Conservation (phyloP, 2,797 vertebrate genomes). For the Euphonia xanthogaster region DNA sequence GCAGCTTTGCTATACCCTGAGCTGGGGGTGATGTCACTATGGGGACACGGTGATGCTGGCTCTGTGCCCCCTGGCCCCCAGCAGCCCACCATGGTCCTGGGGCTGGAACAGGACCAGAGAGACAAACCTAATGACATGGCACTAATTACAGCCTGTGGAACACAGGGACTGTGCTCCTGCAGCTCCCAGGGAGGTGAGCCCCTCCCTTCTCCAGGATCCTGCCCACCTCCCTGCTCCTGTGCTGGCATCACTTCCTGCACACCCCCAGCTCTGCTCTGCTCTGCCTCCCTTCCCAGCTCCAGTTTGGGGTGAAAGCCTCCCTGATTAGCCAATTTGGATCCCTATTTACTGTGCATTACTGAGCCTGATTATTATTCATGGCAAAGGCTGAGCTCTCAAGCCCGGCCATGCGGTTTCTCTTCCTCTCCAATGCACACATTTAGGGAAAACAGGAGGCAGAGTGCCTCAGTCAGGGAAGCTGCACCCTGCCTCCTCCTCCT, state of each 20-base stretch:
- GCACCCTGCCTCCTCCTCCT: neutral
- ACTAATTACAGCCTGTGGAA: neutral
- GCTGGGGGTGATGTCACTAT: neutral
- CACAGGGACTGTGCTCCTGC: rapidly evolving
- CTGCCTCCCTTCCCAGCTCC: slow-evolving; percentile 49
- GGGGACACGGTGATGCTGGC: rapidly evolving
- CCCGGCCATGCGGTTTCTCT: slow-evolving; percentile 47
- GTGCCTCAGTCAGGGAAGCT: neutral
- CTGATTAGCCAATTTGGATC: slow-evolving; percentile 79
- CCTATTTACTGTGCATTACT: slow-evolving; percentile 76
- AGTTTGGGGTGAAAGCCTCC: slow-evolving; percentile 77
- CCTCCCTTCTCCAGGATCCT: neutral
- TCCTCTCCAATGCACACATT: slow-evolving; percentile 29
- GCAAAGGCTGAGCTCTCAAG: slow-evolving; percentile 62
- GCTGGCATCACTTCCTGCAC: neutral
- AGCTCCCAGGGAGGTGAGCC: neutral
- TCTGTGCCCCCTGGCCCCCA: rapidly evolving
- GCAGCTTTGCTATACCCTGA: neutral
- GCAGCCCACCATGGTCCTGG: neutral
- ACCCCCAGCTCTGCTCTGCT: neutral
- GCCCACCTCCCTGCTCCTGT: neutral
- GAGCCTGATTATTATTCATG: slow-evolving; percentile 80
- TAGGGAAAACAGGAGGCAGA: slow-evolving; percentile 17
- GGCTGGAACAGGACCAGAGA: neutral
- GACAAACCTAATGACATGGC: neutral